These are phyloP conservation scores for Sturnus vulgaris DNA, from an alignment of 2,113 vertebrate genomes.

Conservation along the genomic window DNA sequence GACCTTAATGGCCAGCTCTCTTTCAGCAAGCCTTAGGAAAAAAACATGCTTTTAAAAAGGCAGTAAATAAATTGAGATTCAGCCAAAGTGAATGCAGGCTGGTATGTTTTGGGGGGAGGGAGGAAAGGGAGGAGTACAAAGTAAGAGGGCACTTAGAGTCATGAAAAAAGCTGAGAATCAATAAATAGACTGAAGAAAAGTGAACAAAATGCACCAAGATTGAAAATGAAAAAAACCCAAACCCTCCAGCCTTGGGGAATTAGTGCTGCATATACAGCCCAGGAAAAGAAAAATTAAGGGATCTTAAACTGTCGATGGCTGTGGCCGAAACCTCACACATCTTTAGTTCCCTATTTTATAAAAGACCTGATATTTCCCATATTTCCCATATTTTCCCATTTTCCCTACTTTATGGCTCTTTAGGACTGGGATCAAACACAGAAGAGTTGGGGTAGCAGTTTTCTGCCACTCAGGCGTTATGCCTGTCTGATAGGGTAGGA, in stretches of 20 bases:
- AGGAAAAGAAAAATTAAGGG: background rate
- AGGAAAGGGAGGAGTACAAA: background rate
- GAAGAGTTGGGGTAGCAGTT: background rate
- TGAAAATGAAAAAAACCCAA: background rate
- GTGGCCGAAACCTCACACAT: background rate
- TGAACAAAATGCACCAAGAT: background rate
- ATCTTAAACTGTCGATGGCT: background rate
- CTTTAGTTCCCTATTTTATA: background rate
- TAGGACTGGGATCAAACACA: background rate
- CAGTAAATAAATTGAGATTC: slow-evolving; percentile 18
- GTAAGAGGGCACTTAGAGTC: background rate
- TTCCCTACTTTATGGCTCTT: background rate
- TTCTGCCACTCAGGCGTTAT: background rate
- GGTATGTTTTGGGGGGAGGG: background rate
- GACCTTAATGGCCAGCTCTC: background rate
- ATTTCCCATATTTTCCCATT: background rate
- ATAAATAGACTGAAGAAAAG: background rate
- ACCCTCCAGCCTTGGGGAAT: background rate
- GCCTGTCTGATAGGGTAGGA: background rate
- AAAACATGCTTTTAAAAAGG: background rate
- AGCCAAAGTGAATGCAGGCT: background rate
- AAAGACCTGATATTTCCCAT: background rate
- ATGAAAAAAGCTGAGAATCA: slow-evolving; percentile 4
- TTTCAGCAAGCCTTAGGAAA: background rate
- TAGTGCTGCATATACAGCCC: background rate